Percentiles rank a stretch among this genome's conserved stretches.
phyloP scores from a whole-genome alignment of 2,113 vertebrate genomes.

The Phrynosoma blainvillii region DNA sequence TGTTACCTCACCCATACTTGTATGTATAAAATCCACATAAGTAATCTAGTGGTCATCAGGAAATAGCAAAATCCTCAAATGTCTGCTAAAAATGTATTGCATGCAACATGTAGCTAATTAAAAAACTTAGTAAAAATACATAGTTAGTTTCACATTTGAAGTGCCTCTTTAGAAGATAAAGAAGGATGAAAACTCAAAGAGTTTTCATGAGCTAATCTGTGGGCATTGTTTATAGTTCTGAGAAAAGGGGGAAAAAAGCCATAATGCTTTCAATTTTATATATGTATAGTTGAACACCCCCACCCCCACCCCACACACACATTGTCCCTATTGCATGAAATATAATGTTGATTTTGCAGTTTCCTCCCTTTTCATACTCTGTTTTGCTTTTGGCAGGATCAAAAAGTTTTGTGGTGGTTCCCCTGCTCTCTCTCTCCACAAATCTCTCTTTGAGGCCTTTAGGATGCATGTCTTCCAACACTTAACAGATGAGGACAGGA shows the following conservation, averaged over 20 bases:
- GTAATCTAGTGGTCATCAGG: background rate
- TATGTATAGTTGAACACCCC: no score
- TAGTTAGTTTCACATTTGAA: background rate
- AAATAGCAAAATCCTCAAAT: background rate
- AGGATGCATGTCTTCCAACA: background rate
- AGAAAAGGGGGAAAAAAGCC: background rate
- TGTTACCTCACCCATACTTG: background rate
- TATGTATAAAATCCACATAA: background rate
- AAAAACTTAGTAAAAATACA: background rate
- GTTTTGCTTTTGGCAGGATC: conserved; percentile 74
- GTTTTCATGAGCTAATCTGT: background rate
- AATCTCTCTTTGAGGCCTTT: conserved; percentile 66
- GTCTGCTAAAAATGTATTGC: background rate
- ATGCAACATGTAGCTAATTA: background rate
- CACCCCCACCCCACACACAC: no score
- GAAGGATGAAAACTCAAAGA: background rate
- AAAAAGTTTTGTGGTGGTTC: conserved; percentile 69
- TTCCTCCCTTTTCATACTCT: conserved; percentile 69
- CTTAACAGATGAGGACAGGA: background rate
- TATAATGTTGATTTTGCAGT: conserved; percentile 70
- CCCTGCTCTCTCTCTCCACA: conserved; percentile 74
- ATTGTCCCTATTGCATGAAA: conserved; percentile 29
- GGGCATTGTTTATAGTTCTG: background rate
- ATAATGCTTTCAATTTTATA: conserved; percentile 29
- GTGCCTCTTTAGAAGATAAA: background rate